Percentiles rank a stretch among this genome's conserved stretches.
Evolutionary conservation across 2,113 vertebrate species (phyloP).

Genomic region (Embiotoca jacksoni): DNA sequence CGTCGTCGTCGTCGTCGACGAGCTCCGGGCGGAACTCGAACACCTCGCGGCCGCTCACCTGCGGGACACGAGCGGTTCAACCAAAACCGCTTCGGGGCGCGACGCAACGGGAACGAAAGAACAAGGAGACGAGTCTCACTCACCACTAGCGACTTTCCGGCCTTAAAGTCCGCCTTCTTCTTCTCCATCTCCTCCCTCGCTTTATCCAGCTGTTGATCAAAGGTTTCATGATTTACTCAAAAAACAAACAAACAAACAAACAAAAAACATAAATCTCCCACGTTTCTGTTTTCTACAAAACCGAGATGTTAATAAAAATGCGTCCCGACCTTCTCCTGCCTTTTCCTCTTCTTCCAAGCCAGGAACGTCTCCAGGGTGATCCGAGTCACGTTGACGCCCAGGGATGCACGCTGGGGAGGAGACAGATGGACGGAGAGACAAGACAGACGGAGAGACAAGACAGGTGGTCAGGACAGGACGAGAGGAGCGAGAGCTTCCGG

Average conservation of each 20-base stretch:
- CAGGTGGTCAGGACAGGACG: neutral
- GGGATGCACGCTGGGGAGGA: constrained; percentile 87
- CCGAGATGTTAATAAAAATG: too few relatives aligned
- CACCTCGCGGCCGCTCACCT: constrained; percentile 98
- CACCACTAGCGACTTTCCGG: constrained; percentile 94
- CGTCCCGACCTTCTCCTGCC: constrained; percentile 91
- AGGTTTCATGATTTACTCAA: neutral
- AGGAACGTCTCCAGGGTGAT: constrained; percentile 98
- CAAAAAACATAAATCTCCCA: too few relatives aligned
- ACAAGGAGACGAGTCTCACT: constrained; percentile 15
- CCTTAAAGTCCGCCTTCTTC: constrained; percentile 98
- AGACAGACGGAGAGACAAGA: too few relatives aligned
- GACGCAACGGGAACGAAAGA: too few relatives aligned
- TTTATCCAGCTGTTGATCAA: constrained; percentile 82
- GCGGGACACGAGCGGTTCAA: neutral
- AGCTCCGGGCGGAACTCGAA: constrained; percentile 97
- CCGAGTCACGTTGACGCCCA: constrained; percentile 94
- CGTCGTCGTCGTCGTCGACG: constrained; percentile 94
- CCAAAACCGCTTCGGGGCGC: neutral
- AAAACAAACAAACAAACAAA: too few relatives aligned
- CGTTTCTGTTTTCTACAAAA: too few relatives aligned
- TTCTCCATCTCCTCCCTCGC: constrained; percentile 94
- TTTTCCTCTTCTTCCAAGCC: constrained; percentile 98
- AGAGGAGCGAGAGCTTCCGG: too few relatives aligned
- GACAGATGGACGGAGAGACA: neutral